phyloP scores from a whole-genome alignment of 2,888 invertebrate species.

The Emesis russula region DNA sequence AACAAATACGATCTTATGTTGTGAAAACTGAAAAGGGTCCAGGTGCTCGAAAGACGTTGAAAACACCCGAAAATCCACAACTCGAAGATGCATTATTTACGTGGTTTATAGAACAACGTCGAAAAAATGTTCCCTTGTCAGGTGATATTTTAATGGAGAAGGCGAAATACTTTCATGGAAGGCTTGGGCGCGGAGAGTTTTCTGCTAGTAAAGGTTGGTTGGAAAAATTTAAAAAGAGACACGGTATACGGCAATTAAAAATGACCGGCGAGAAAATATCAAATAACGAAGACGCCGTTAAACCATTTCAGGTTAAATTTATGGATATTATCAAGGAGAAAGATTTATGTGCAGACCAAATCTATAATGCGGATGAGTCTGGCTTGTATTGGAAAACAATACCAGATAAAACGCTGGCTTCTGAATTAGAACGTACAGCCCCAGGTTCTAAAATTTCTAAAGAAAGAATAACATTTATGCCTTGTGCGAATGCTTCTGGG shows the following conservation, averaged over 20 bases:
- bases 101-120: constrained; percentile 67
- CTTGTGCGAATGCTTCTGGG: constrained; percentile 69
- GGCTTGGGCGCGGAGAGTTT: constrained; percentile 61
- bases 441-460: constrained; percentile 70
- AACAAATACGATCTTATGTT: constrained; percentile 55
- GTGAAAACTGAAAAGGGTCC: constrained; percentile 53
- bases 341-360: constrained; percentile 64
- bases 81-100: constrained; percentile 69
- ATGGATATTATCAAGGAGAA: constrained; percentile 59
- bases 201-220: constrained; percentile 26
- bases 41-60: constrained; percentile 57
- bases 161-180: constrained; percentile 54
- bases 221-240: constrained; percentile 10
- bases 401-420: constrained; percentile 57
- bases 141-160: constrained; percentile 63
- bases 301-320: constrained; percentile 58
- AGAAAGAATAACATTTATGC: constrained; percentile 70
- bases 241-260: constrained; percentile 67
- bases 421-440: constrained; percentile 39
- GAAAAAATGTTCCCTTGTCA: constrained; percentile 54
- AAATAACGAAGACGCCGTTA: constrained; percentile 67
- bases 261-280: constrained; percentile 80
- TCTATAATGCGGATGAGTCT: constrained; percentile 78
- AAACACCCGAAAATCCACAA: constrained; percentile 53
- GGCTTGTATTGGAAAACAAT: constrained; percentile 69